Base-by-base conservation (phyloP, 2,113 vertebrate species). In the Nesogale talazaci region DNA sequence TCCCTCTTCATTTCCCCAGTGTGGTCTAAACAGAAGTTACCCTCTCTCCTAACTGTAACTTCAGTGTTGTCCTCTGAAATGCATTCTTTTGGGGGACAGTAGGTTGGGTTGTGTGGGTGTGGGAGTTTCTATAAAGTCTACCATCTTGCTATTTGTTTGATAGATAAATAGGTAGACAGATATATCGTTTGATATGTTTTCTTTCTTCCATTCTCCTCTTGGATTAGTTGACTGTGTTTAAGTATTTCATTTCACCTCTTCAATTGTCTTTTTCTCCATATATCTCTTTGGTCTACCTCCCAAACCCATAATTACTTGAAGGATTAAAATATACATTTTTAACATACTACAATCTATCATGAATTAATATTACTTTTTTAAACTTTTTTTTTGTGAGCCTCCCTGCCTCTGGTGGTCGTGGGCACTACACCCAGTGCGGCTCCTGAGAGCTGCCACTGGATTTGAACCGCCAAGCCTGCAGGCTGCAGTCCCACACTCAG, bases 301-400 rank as follows among this genome's bases (percentile, higher is more conserved):
- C 22, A 16, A 69, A 79, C 86, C 29, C 14, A 31, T 34, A 8
- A 3, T 78, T 61, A 4, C 7, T 69, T 7, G 31, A 69, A 31
- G 42, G 23, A 70, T 90, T 86, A 56, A 8, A 86, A 27, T 57
- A 46, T 20, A 46, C 10, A 69, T 83, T 36, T 25, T 59, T 69
- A n/a, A 76, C 29, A 19, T 83, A 4, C 61, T 36, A 46, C 17
- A 83, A 34, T 75, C 6, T 67, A 83, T 11, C 19, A 6, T 69
- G 36, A 63, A 80, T 83, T 89, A 77, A 59, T 75, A 79, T 85
- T n/a, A n/a, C n/a, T n/a, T n/a, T n/a, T n/a, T n/a, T n/a, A n/a
- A n/a, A n/a, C n/a, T n/a, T n/a, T n/a, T n/a, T n/a, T n/a, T n/a
- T n/a, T n/a, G n/a, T n/a, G n/a, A n/a, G n/a, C n/a, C n/a, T n/a